Evolutionary conservation across 2,888 invertebrate genomes (phyloP).

Genomic region (Tetragnatha montana): DNA sequence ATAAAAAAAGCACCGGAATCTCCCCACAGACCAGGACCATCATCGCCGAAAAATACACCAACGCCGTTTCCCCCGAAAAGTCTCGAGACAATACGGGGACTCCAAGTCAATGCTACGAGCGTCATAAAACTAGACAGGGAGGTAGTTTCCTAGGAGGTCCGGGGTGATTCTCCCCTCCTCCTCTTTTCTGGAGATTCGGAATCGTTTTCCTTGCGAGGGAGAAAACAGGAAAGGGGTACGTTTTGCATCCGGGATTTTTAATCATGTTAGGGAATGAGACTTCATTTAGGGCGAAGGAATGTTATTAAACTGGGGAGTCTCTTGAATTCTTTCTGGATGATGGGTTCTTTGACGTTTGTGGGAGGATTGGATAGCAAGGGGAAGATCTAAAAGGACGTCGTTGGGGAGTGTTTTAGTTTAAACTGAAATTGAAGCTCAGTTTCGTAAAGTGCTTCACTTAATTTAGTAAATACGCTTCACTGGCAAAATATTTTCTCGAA

Average conservation of each 20-base stretch:
- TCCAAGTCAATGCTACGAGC: background rate
- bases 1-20: too few species aligned
- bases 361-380: too few species aligned
- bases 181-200: background rate
- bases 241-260: background rate
- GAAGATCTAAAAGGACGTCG: too few species aligned
- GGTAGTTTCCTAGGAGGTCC: background rate
- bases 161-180: background rate
- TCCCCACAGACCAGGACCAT: background rate
- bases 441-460: too few species aligned
- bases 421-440: too few species aligned
- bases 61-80: background rate
- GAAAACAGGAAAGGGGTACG: background rate
- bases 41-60: background rate
- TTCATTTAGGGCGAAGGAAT: background rate
- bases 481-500: too few species aligned
- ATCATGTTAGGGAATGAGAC: background rate
- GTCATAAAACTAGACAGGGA: background rate
- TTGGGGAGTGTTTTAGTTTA: too few species aligned
- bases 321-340: too few species aligned
- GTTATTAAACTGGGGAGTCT: background rate
- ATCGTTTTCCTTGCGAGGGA: background rate
- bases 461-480: too few species aligned
- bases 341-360: too few species aligned
- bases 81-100: background rate